Evolutionary conservation across 2,113 vertebrate species (phyloP).

Genomic region (Salvator merianae): DNA sequence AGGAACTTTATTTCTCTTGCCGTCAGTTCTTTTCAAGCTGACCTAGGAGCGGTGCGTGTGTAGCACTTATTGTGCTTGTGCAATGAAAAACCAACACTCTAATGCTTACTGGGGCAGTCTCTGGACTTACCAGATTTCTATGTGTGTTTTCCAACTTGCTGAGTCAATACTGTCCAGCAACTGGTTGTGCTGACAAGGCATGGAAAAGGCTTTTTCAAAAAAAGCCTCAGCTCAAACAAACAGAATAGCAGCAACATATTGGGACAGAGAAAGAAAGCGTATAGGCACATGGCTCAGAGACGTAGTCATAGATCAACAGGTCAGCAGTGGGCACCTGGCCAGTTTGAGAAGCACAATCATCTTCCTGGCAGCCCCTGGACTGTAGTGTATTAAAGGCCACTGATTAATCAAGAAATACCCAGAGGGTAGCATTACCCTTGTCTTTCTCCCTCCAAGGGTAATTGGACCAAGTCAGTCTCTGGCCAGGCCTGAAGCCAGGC

Average conservation of each 20-base stretch:
- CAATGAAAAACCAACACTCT: background rate
- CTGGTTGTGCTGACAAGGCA: background rate
- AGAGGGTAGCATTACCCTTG: too few relatives aligned
- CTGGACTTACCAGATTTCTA: background rate
- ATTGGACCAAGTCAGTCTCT: too few relatives aligned
- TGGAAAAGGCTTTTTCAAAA: background rate
- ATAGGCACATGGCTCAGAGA: too few relatives aligned
- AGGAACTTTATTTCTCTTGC: background rate
- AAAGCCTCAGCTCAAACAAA: background rate
- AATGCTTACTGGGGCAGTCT: background rate
- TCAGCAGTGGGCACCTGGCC: background rate
- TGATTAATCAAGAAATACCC: too few relatives aligned
- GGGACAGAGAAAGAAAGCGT: background rate
- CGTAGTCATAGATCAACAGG: background rate
- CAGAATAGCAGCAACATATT: background rate
- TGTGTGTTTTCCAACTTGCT: background rate
- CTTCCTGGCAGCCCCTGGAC: background rate
- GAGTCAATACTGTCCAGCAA: background rate
- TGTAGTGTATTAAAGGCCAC: too few relatives aligned
- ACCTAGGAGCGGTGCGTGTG: background rate
- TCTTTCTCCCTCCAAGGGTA: too few relatives aligned
- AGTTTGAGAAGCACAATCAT: background rate
- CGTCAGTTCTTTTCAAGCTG: background rate
- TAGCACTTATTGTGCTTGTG: background rate
- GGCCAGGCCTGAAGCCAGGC: too few relatives aligned